Base-by-base conservation (phyloP, 2,888 invertebrate genomes). In the Callyntrura sp. region DNA sequence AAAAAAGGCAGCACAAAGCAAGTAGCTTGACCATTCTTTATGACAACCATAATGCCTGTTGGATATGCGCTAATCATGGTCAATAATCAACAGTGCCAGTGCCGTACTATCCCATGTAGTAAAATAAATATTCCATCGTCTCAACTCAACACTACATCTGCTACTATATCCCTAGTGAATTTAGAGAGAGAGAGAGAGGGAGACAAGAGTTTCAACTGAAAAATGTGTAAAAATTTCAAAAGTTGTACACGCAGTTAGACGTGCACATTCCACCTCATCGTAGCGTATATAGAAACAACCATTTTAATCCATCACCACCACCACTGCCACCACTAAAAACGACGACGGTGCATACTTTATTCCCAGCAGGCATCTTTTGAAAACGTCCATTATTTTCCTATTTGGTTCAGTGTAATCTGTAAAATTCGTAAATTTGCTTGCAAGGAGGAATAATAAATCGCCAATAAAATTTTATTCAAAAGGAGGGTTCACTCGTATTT, bases 361-460 rank as follows among this genome's bases (percentile, higher is more conserved):
- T 68, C 87, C 28, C 70, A 81, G 81, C 86, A 48, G 81, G 82
- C 57, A 35, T 25, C 62, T 55, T 51, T 62, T 79, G 17, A 70
- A 81, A 73, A 79, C 55, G 11, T 43, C 65, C 78, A 86, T 86
- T 79, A 68, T 51, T 55, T 81, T 73, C 73, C 60, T 82, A 82
- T 81, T 82, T 87, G 55, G 81, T 82, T 57, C 65, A 68, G 11
- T 55, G 14, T 51, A 62, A 86, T 86, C 65, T 86, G 51, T 28
- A 28, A 43, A 86, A 48, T 86, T 48, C 68, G 51, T 68, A 60
- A 12, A 83, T 28, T 78, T 17, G 51, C 48, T 68, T 62, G 85
- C 43, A 11, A 60, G 60, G 23, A 81, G 20, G 62, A 81, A 60
- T 43, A 81, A 60, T 43, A 62, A 78, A 55, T 35, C 28, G 23